Conservation (phyloP, 2,888 invertebrate genomes). For the Chorisops tibialis region DNA sequence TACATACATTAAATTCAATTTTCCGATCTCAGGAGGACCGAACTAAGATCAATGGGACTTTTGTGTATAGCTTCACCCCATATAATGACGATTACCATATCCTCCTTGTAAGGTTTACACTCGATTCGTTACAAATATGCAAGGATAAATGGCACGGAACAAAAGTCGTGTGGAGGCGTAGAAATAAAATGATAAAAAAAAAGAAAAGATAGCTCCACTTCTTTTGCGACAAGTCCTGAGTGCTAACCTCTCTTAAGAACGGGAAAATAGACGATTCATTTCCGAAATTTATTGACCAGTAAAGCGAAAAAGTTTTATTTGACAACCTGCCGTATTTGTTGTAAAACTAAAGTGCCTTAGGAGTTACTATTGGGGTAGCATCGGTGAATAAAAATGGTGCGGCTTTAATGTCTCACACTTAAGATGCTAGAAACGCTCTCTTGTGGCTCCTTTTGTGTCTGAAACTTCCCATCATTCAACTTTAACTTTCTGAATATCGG, state of each 20-base stretch:
- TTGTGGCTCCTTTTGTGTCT: too few relatives aligned
- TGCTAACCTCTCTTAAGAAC: not conserved
- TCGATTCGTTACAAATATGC: slow-evolving; percentile 25
- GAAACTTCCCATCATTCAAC: too few relatives aligned
- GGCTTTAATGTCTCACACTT: not conserved
- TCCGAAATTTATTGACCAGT: slow-evolving; percentile 28
- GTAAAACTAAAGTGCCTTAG: too few relatives aligned
- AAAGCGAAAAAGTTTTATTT: slow-evolving; percentile 29
- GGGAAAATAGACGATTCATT: not conserved
- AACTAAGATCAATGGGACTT: not conserved
- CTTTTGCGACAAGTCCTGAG: not conserved
- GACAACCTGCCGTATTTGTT: not conserved
- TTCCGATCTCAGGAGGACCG: slow-evolving; percentile 22
- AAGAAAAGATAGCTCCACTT: not conserved
- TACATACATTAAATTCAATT: slow-evolving; percentile 30
- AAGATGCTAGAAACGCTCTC: too few relatives aligned
- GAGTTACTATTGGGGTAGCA: too few relatives aligned
- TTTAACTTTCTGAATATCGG: too few relatives aligned
- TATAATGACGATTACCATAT: slow-evolving; percentile 25
- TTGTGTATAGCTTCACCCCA: slow-evolving; percentile 14
- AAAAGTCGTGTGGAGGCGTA: not conserved
- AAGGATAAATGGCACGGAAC: slow-evolving; percentile 1
- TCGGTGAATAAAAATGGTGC: not conserved
- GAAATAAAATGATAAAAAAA: not conserved
- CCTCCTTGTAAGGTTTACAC: slow-evolving; percentile 23